Evolutionary conservation across 2,888 invertebrate genomes (phyloP), one percentile per base, ranked within the genome.

Genomic region (Nomada lathburiana): DNA sequence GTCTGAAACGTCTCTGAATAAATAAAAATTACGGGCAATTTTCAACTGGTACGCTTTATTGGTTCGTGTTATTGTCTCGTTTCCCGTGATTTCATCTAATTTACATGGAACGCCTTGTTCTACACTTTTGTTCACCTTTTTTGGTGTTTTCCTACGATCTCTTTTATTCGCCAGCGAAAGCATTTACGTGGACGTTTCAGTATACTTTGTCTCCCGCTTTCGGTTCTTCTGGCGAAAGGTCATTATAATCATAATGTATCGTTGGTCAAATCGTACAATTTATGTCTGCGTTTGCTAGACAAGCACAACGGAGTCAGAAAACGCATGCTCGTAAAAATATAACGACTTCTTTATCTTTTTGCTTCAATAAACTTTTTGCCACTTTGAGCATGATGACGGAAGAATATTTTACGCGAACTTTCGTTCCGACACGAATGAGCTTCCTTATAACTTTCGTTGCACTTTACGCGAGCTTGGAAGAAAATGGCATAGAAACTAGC

Each of bases 341-440:
- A 7, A 23, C 23, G 13, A 7, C 9, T 44, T 1, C 16, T 20
- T 20, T 2, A 2, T 23, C 2, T n/a, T 4, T 2, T 18, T 20
- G 20, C 36, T 23, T 7, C 26, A 11, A 47, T 60, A 50, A 62
- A 62, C 18, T 3, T 23, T 10, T 5, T 36, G 50, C 20, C 63
- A 81, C 64, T 69, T 60, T n/a, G 67, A 63, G 52, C 52, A 42
- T 2, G 76, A 29, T 3, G 50, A 42, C 23, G 42, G 26, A 13
- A 20, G 71, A 67, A 76, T 63, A 67, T 71, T 13, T 70, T 52
- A 52, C 44, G 55, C 50, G 20, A 79, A 79, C 73, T 84, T 84
- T 60, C 29, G 62, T 9, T 65, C 47, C 23, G 73, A 68, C 63
- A 26, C 57, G 68, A 47, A 69, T 52, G 47, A 76, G 69, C 47